Evolutionary conservation across 2,113 vertebrate species (phyloP).

Genomic region (Cisticola juncidis): DNA sequence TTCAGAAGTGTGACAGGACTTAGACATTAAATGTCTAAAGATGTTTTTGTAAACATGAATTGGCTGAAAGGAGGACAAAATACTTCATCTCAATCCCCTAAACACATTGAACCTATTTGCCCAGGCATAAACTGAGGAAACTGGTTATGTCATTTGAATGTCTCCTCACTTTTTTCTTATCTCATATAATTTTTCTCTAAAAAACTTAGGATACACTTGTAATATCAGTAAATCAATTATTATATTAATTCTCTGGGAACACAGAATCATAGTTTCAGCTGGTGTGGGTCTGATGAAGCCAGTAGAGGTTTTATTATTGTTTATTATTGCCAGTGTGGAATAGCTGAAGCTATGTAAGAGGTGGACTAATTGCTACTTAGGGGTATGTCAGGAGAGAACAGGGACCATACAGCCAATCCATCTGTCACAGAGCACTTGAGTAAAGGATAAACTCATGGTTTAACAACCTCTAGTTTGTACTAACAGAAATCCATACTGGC

Average conservation of each 20-base stretch:
- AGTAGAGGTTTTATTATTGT: not conserved
- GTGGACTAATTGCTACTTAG: slow-evolving; percentile 3
- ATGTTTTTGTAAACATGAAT: not conserved
- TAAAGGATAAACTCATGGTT: not conserved
- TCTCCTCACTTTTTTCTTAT: not conserved
- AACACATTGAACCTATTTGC: not conserved
- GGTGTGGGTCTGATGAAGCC: not conserved
- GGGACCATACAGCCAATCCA: not conserved
- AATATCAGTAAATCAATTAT: not conserved
- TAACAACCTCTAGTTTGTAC: not conserved
- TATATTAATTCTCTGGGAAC: not conserved
- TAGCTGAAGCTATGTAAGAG: not conserved
- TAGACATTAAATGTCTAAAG: not conserved
- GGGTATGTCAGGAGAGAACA: not conserved
- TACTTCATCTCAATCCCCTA: not conserved
- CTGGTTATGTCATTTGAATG: not conserved
- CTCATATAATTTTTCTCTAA: not conserved
- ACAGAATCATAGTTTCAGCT: not conserved
- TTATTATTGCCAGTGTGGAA: not conserved
- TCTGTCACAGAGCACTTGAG: not conserved
- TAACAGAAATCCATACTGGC: not conserved
- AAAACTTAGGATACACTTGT: not conserved
- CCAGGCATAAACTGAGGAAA: not conserved
- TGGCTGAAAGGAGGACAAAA: not conserved
- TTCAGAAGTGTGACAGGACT: not conserved